Evolutionary conservation across 1,140 invertebrate genomes (phyloP).

Genomic region (Archivesica marissinica): DNA sequence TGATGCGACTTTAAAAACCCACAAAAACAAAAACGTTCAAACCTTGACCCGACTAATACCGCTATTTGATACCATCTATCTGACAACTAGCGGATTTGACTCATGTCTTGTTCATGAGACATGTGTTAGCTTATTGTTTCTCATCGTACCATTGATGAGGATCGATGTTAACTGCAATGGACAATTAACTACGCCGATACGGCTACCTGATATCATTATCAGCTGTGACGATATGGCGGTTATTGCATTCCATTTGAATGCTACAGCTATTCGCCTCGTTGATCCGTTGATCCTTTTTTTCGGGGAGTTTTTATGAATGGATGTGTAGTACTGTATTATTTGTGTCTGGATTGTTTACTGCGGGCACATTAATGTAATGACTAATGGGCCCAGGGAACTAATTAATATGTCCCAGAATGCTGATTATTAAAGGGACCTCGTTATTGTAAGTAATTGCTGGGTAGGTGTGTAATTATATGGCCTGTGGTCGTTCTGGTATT

Average conservation of each 20-base stretch:
- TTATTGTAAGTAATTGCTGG: too few relatives aligned
- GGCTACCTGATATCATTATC: constrained; percentile 26
- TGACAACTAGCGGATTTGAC: background rate
- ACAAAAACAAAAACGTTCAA: too few relatives aligned
- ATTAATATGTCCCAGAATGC: too few relatives aligned
- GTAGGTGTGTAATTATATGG: too few relatives aligned
- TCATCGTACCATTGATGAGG: constrained; percentile 7
- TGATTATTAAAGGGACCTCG: too few relatives aligned
- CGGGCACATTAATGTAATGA: background rate
- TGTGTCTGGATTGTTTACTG: background rate
- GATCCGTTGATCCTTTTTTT: background rate
- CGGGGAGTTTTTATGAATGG: constrained; percentile 29
- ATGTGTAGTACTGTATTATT: background rate
- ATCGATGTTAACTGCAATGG: constrained; percentile 25
- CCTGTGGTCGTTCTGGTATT: too few relatives aligned
- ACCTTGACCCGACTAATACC: constrained; percentile 28
- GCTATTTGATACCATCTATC: background rate
- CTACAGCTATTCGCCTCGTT: background rate
- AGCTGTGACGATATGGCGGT: constrained; percentile 2
- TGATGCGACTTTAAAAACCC: too few relatives aligned
- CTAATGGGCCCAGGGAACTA: background rate
- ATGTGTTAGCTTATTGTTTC: constrained; percentile 19
- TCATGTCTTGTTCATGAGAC: background rate
- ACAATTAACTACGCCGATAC: constrained; percentile 7
- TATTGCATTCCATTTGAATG: background rate